Base-by-base conservation (phyloP, 2,888 invertebrate genomes). In the Branchipolynoe longqiensis region DNA sequence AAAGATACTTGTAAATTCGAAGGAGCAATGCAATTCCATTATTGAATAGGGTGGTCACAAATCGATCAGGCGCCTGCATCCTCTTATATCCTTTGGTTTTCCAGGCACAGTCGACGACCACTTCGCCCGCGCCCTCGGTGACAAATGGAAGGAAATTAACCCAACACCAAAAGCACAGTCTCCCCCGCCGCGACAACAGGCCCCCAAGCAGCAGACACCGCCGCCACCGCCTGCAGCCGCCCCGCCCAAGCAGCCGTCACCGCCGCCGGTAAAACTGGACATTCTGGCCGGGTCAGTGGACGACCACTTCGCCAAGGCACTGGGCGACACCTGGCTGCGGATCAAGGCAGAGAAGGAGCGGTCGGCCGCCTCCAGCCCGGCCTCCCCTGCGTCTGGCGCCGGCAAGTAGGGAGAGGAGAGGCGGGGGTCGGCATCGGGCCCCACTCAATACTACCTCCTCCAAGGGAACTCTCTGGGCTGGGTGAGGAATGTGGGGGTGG, bases 271-370 rank as follows among this genome's bases (percentile, higher is more conserved):
- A n/a, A 48, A 81, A 4, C 22, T 48, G 38, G 87, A 86, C 62
- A 48, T 85, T n/a, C 54, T 85, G 8, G 82, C 88, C 12, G 91
- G 90, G 4, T 91, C 92, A 4, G 97, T 98, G 58, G 97, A 98
- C 94, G 97, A 98, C 93, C 98, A 98, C 93, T 98, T 98, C 94
- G 97, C 97, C 56, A 98, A 98, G 95, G 97, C 98, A 0, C 94
- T 98, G 74, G 97, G 97, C 90, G 92, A 91, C 85, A 97, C 97
- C 0, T 97, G 97, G 97, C 88, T 90, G 28, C 87, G 90, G 86
- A 91, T 93, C 54, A 92, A 93, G 83, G 92, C 92, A 8, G 83
- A 86, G 14, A 73, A 40, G 62, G 82, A 82, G 82, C 48, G 59
- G 22, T 25, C 58, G 36, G 58, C 28, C 12, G 78, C 58, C 0